Base-by-base conservation (phyloP, 1,140 invertebrate genomes). In the Cheumatopsyche charites region DNA sequence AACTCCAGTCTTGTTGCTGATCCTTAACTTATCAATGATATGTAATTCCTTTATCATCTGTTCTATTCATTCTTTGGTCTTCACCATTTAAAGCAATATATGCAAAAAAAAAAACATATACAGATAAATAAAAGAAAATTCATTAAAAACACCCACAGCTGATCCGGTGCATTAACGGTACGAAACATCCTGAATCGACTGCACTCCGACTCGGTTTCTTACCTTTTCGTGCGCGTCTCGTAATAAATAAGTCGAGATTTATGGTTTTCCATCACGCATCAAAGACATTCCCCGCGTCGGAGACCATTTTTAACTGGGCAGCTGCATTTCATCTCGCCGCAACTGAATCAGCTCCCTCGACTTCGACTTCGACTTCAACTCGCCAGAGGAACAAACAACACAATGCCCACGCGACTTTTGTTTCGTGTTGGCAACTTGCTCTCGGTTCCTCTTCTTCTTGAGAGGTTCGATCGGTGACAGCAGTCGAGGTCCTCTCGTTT, bases 221-320 rank as follows among this genome's bases (percentile, higher is more conserved):
- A 13, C n/a, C 13, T 62, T 25, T 62, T 7, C 19, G 15, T n/a
- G n/a, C 23, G 25, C 1, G 5, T 25, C 6, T 62, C 58, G 29
- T 36, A 67, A 72, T 72, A 72, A 72, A 72, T 72, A 65, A 63
- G 70, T 21, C 15, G 70, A 72, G 70, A 72, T 72, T 72, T 72
- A 72, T 72, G 49, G 70, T 55, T 62, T 25, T 45, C 61, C 47
- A 68, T 68, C 26, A 29, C 25, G 47, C 66, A 55, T 68, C 66
- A 68, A 68, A 68, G 66, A 42, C 19, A 68, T 55, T 58, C 49
- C 25, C 49, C 12, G 47, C 21, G 43, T 66, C 23, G 42, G 43
- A 23, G 55, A 47, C 26, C 47, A 55, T 55, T 68, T 68, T 68
- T 68, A 55, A 68, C 42, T 47, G 23, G 45, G 26, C 45, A 55